Conservation (phyloP, 2,797 vertebrate genomes). For the Rhabdophis nuchalis region DNA sequence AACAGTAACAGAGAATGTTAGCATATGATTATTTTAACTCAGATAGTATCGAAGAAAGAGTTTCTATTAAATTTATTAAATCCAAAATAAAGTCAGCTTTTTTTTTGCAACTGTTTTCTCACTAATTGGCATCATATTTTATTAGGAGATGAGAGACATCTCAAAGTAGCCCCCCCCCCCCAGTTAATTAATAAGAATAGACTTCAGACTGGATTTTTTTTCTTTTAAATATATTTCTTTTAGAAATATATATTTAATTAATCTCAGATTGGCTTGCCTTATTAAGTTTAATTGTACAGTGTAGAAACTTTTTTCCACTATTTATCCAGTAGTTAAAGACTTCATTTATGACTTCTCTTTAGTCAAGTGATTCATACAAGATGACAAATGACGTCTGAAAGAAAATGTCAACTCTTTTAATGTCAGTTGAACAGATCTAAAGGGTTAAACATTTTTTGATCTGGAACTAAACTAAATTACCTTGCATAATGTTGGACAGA, state of each 20-base stretch:
- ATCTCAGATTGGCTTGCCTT: not conserved
- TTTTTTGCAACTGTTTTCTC: not conserved
- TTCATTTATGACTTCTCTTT: not conserved
- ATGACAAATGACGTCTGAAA: not conserved
- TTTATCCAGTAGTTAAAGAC: slow-evolving; percentile 24
- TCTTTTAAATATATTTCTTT: not conserved
- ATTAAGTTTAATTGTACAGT: slow-evolving; percentile 28
- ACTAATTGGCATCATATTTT: not conserved
- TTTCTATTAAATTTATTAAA: not conserved
- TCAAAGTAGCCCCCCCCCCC: not conserved
- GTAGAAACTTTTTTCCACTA: not conserved
- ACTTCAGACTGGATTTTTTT: not conserved
- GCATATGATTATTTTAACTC: not conserved
- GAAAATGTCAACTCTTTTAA: not conserved
- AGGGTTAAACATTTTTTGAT: not conserved
- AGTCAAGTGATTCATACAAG: not conserved
- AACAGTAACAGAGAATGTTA: not conserved
- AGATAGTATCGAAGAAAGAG: not conserved
- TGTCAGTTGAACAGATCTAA: not conserved
- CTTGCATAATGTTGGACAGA: not conserved
- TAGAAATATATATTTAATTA: not conserved
- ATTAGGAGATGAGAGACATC: not conserved
- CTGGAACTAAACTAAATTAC: not conserved
- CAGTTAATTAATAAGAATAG: not conserved
- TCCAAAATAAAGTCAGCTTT: not conserved